These are phyloP conservation scores for Bucco capensis DNA, from an alignment of 2,113 vertebrate species.

Conservation along the genomic window DNA sequence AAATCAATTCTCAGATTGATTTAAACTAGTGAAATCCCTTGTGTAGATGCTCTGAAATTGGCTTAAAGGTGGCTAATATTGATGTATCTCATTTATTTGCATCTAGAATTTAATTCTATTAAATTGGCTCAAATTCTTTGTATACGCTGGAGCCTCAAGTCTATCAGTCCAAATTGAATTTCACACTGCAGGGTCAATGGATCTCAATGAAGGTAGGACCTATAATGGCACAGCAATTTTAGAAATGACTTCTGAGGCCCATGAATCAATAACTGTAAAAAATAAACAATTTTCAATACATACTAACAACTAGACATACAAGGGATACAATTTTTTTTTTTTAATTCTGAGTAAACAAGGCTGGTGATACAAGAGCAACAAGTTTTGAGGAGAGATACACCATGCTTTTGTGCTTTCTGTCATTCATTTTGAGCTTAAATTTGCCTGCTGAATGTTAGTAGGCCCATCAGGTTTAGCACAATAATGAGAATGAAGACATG, in stretches of 20 bases:
- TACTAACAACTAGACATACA: background rate
- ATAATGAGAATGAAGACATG: background rate
- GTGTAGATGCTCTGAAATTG: constrained; percentile 6
- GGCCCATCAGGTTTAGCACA: background rate
- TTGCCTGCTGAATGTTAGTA: background rate
- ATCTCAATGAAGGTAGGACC: background rate
- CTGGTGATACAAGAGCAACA: rapidly evolving
- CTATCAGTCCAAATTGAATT: constrained; percentile 15
- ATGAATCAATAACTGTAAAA: background rate
- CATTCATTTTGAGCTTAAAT: background rate
- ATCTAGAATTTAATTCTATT: constrained; percentile 26
- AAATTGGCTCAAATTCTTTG: background rate
- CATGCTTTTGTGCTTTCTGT: background rate
- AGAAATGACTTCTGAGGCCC: background rate
- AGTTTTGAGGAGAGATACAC: background rate
- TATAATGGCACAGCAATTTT: background rate
- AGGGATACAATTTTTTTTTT: no score
- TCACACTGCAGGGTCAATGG: background rate
- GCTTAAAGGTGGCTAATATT: constrained; percentile 1
- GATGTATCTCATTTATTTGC: constrained; percentile 13
- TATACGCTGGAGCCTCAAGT: background rate
- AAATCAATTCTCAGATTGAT: constrained; percentile 44
- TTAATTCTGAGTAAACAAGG: background rate
- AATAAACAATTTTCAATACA: background rate
- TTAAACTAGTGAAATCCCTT: constrained; percentile 19